Evolutionary conservation across 1,140 invertebrate genomes (phyloP).

Genomic region (Leguminivora glycinivorella): DNA sequence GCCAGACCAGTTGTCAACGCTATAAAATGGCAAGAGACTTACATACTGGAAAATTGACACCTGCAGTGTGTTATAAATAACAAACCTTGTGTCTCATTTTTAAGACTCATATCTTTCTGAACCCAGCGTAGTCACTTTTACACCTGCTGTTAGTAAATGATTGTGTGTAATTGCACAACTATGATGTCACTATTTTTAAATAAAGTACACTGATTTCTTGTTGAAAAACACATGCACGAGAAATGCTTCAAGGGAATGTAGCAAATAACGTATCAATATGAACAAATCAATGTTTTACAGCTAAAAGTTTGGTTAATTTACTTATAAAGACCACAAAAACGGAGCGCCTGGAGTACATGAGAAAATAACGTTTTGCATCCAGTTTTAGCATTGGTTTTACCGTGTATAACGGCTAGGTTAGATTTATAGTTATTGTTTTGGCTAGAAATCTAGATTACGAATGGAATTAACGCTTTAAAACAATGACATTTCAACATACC

Average conservation of each 20-base stretch:
- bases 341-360: background rate
- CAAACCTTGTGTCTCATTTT: too few relatives aligned
- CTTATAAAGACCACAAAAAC: background rate
- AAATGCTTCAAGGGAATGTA: background rate
- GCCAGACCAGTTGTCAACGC: too few relatives aligned
- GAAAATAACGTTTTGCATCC: background rate
- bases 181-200: too few relatives aligned
- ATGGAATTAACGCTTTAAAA: conserved; percentile 22
- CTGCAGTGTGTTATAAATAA: too few relatives aligned
- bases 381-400: background rate
- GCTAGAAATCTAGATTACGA: background rate
- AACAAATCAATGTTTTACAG: background rate
- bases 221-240: background rate
- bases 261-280: background rate
- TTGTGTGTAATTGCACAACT: too few relatives aligned
- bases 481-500: conserved; percentile 81
- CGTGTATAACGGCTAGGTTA: background rate
- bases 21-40: too few relatives aligned
- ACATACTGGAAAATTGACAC: too few relatives aligned
- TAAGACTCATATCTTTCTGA: too few relatives aligned
- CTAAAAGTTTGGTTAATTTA: background rate
- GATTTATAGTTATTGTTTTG: background rate
- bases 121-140: too few relatives aligned
- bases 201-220: too few relatives aligned
- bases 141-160: too few relatives aligned